Percentiles rank a stretch among this genome's conserved stretches.
Evolutionary conservation across 1,140 invertebrate genomes (phyloP).

Genomic region (Drosophila albomicans): DNA sequence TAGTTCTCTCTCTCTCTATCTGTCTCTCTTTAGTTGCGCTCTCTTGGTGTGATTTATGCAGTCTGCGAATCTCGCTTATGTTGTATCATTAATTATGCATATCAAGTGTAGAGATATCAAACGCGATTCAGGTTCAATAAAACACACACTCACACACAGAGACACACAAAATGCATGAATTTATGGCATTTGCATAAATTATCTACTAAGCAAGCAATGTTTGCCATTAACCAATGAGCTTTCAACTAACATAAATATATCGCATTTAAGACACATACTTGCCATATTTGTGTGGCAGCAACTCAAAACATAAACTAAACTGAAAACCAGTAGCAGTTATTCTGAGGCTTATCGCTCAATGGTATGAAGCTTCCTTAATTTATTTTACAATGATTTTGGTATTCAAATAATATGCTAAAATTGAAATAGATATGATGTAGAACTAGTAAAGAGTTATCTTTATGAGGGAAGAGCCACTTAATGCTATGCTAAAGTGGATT

Average conservation of each 20-base stretch:
- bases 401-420: not conserved
- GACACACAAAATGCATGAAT: not conserved
- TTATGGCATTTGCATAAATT: slow-evolving; percentile 41
- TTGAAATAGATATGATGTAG: not conserved
- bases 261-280: not conserved
- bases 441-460: not conserved
- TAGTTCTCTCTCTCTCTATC: slow-evolving; percentile 1
- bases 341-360: slow-evolving; percentile 14
- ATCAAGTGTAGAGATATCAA: not conserved
- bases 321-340: slow-evolving; percentile 37
- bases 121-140: not conserved
- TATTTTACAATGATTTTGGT: slow-evolving; percentile 25
- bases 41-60: slow-evolving; percentile 21
- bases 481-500: too few relatives aligned
- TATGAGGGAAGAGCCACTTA: too few relatives aligned
- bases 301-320: too few relatives aligned
- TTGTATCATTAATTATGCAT: slow-evolving; percentile 26
- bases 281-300: not conserved
- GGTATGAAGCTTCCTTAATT: slow-evolving; percentile 18
- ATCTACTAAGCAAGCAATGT: slow-evolving; percentile 11
- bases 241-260: slow-evolving; percentile 8
- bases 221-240: slow-evolving; percentile 23
- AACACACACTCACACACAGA: too few relatives aligned
- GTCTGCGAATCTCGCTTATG: slow-evolving; percentile 1
- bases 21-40: too few relatives aligned